A percentile compares a stretch with the other conserved stretches of the same genome.
Conservation (phyloP, 1,140 invertebrate species). For the Lepidurus couesii region DNA sequence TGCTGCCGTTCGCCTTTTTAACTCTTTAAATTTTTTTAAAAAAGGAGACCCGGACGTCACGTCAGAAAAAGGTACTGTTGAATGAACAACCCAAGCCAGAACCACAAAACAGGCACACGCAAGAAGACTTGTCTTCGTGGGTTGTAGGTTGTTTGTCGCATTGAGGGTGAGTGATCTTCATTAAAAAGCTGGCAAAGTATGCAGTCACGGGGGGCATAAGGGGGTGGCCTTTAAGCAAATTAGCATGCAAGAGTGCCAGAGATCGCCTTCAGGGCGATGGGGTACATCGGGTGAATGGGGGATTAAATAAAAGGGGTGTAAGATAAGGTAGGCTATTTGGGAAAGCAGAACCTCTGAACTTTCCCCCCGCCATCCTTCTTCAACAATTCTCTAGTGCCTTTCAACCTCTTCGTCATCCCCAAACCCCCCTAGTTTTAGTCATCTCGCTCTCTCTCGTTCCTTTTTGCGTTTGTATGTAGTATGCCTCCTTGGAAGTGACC, state of each 20-base stretch:
- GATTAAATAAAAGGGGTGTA: constrained; percentile 15
- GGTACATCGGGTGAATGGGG: neutral
- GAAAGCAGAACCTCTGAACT: neutral
- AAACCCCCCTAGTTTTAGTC: neutral
- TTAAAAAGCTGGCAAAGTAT: constrained; percentile 5
- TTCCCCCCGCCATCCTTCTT: neutral
- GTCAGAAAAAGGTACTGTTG: too few relatives aligned
- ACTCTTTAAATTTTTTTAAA: too few relatives aligned
- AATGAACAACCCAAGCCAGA: neutral
- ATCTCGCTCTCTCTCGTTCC: neutral
- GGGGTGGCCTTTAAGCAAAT: neutral
- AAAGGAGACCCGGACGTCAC: too few relatives aligned
- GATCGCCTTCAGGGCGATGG: neutral
- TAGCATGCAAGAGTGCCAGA: neutral
- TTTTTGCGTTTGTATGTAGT: neutral
- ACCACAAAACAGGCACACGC: neutral
- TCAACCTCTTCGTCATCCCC: too few relatives aligned
- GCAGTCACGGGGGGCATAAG: neutral
- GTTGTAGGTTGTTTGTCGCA: neutral
- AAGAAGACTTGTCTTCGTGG: neutral
- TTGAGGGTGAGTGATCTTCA: constrained; percentile 1
- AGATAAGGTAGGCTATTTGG: constrained; percentile 10
- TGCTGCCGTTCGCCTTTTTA: too few relatives aligned
- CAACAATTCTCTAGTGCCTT: neutral
- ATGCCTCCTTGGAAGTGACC: neutral